These are phyloP conservation scores for Oryzias javanicus DNA, from an alignment of 2,113 vertebrate species.

Conservation along the genomic window DNA sequence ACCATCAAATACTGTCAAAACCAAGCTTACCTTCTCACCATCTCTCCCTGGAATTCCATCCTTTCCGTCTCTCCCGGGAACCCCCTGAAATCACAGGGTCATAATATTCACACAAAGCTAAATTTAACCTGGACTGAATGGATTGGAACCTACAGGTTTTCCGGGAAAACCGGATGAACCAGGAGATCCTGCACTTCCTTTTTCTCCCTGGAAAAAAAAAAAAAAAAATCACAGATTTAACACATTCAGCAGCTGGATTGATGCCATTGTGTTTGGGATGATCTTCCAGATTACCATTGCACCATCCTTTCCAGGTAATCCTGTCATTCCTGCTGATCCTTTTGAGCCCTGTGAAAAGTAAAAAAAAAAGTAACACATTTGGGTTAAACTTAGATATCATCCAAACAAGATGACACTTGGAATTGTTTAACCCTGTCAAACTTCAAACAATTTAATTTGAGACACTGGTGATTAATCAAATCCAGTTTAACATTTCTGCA, in stretches of 20 bases:
- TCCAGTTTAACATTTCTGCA: no score
- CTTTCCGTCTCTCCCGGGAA: conserved; percentile 85
- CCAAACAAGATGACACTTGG: no score
- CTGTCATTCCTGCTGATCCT: conserved; percentile 83
- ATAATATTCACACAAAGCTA: not conserved
- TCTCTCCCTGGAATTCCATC: conserved; percentile 82
- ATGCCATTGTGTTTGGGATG: not conserved
- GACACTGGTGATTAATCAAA: no score
- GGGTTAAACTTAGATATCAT: no score
- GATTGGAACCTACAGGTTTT: conserved; percentile 78
- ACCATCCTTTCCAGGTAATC: conserved; percentile 84
- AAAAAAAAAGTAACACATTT: not conserved
- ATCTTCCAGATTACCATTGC: conserved; percentile 76
- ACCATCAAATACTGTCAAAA: conserved; percentile 6
- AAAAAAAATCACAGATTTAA: not conserved
- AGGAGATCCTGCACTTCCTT: conserved; percentile 82
- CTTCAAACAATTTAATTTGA: no score
- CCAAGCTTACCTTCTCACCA: conserved; percentile 86
- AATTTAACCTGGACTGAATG: not conserved
- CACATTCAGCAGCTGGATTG: not conserved
- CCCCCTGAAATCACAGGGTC: conserved; percentile 76
- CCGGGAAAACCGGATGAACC: conserved; percentile 86
- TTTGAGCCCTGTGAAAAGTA: conserved; percentile 79
- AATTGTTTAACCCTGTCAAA: no score
- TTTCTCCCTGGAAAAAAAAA: conserved; percentile 80